Evolutionary conservation across 2,113 vertebrate species (phyloP), one percentile per base, ranked within the genome.

Genomic region (Thryonomys swinderianus): DNA sequence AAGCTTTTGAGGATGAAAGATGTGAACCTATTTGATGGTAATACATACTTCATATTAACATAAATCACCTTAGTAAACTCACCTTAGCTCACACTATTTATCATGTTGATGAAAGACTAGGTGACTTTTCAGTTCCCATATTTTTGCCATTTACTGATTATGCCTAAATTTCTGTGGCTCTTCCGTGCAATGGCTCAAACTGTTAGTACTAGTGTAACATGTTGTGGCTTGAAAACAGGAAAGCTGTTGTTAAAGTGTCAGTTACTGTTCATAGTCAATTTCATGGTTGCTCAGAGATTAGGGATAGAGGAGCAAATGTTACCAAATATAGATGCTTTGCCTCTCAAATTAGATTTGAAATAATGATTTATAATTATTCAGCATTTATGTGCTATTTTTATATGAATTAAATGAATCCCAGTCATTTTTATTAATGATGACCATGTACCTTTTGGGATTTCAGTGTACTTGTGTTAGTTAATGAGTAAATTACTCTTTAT

Each of bases 281-380:
- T 93, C 67, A 78, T 53, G 80, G 59, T 61, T 94, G 76, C 85
- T 93, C 34, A 82, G 76, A 86, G 45, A 86, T 69, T 83, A 96
- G 85, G 37, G 66, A 48, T 80, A 87, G 64, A 85, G 25, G 17
- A 84, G 80, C n/a, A 84, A 92, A 23, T 25, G 71, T 88, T 88
- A 40, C 66, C 67, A 91, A 96, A 92, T 83, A 74, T 11, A 76
- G 42, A 64, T 57, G 40, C 51, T 74, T 94, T 94, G 86, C 90
- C 37, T 95, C 92, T 93, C 78, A 85, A 89, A 90, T 92, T 82
- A 93, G 42, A 53, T 73, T 66, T 87, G 74, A 96, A 87, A 94
- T 87, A 71, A 88, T 84, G 76, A 86, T 79, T 87, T 87, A 59
- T 6, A 83, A 69, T 85, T 95, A 96, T 90, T 81, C 37, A 42